Evolutionary conservation across 2,888 invertebrate genomes (phyloP).

Genomic region (Drosophila pseudotakahashii): DNA sequence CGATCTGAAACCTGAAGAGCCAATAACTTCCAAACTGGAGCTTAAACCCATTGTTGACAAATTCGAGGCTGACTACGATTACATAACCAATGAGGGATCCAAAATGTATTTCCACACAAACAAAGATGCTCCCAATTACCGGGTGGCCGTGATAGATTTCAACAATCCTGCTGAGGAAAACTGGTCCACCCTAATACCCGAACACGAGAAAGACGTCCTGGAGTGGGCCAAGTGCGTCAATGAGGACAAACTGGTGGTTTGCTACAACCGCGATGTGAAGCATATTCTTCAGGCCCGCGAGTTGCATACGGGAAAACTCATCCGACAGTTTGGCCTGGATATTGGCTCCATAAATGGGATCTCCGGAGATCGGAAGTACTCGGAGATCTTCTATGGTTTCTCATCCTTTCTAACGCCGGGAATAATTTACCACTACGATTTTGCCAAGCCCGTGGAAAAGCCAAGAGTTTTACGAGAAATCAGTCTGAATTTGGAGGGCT

Average conservation of each 20-base stretch:
- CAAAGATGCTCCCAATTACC: conserved; percentile 96
- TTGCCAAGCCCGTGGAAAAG: conserved; percentile 87
- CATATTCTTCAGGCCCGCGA: conserved; percentile 90
- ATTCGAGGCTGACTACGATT: conserved; percentile 97
- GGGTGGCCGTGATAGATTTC: conserved; percentile 93
- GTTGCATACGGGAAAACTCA: conserved; percentile 89
- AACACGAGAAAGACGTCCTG: conserved; percentile 93
- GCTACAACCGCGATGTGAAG: conserved; percentile 97
- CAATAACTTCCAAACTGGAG: conserved; percentile 87
- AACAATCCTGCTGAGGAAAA: conserved; percentile 89
- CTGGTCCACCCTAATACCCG: conserved; percentile 93
- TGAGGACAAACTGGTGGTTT: conserved; percentile 92
- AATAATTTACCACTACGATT: conserved; percentile 93
- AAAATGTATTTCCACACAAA: conserved; percentile 96
- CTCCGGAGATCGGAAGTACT: conserved; percentile 92
- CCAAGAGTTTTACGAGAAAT: conserved; percentile 92
- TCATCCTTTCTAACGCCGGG: conserved; percentile 97
- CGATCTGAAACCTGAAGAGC: conserved; percentile 88
- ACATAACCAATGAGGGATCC: conserved; percentile 93
- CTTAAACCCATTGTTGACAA: conserved; percentile 93
- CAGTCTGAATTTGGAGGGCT: conserved; percentile 91
- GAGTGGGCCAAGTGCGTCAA: conserved; percentile 95
- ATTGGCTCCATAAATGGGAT: conserved; percentile 94
- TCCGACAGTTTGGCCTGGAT: conserved; percentile 91
- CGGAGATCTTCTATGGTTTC: conserved; percentile 96